phyloP scores from a whole-genome alignment of 2,113 vertebrate genomes.

The Cyanistes caeruleus region DNA sequence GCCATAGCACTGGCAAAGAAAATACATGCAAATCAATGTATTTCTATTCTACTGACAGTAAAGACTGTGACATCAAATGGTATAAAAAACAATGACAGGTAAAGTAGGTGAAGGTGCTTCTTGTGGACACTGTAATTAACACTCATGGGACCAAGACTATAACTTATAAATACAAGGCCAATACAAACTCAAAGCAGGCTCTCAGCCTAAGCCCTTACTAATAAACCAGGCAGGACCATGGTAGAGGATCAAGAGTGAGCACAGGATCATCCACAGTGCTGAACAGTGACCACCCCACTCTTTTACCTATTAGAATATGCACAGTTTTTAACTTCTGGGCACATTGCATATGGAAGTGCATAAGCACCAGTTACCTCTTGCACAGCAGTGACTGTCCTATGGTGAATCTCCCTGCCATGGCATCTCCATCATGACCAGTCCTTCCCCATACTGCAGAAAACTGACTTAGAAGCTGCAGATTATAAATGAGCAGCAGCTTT shows the following conservation, averaged over 20 bases:
- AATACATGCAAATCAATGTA: background rate
- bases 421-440: background rate
- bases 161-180: background rate
- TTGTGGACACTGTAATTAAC: background rate
- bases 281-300: accelerated
- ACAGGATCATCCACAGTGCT: accelerated
- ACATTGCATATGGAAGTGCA: background rate
- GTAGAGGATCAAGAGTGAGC: background rate
- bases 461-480: background rate
- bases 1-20: background rate
- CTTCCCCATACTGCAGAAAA: background rate
- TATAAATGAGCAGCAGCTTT: background rate
- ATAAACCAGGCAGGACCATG: background rate
- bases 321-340: background rate
- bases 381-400: background rate
- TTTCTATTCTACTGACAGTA: background rate
- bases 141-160: background rate
- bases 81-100: background rate
- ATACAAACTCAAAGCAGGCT: background rate
- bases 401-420: background rate
- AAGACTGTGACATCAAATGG: background rate
- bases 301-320: background rate
- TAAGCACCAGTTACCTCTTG: background rate
- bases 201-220: background rate
- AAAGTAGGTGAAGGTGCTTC: background rate